Conservation (phyloP, 1,140 invertebrate species). For the Atopsyche davidsoni region DNA sequence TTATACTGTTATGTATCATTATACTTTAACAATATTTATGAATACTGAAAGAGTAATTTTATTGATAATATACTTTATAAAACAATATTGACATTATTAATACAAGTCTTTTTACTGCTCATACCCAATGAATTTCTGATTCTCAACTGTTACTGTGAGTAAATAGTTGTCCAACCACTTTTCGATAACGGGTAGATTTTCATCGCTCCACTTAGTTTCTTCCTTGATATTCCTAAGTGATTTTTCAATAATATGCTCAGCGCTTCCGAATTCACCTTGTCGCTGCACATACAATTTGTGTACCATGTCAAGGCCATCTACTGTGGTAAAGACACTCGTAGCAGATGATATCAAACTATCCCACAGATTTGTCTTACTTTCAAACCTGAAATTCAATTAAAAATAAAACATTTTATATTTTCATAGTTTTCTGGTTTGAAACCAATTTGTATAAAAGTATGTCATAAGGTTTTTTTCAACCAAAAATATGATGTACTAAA, state of each 20-base stretch:
- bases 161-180: conserved; percentile 58
- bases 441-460: neutral
- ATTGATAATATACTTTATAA: too few species aligned
- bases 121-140: conserved; percentile 32
- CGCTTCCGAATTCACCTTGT: conserved; percentile 57
- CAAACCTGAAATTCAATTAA: conserved; percentile 46
- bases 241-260: conserved; percentile 59
- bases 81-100: conserved; percentile 1
- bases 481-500: too few species aligned
- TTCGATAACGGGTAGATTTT: conserved; percentile 63
- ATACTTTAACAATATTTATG: too few species aligned
- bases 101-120: conserved; percentile 21
- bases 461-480: neutral
- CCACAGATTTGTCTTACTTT: conserved; percentile 63
- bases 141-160: conserved; percentile 28
- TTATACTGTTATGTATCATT: too few species aligned
- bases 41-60: too few species aligned
- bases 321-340: conserved; percentile 63
- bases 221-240: conserved; percentile 61
- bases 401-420: conserved; percentile 5
- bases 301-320: conserved; percentile 62
- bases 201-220: conserved; percentile 62
- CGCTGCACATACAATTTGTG: conserved; percentile 53
- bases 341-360: conserved; percentile 63
- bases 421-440: too few species aligned